Evolutionary conservation across 2,888 invertebrate species (phyloP).

Genomic region (Himalopsyche anomala): DNA sequence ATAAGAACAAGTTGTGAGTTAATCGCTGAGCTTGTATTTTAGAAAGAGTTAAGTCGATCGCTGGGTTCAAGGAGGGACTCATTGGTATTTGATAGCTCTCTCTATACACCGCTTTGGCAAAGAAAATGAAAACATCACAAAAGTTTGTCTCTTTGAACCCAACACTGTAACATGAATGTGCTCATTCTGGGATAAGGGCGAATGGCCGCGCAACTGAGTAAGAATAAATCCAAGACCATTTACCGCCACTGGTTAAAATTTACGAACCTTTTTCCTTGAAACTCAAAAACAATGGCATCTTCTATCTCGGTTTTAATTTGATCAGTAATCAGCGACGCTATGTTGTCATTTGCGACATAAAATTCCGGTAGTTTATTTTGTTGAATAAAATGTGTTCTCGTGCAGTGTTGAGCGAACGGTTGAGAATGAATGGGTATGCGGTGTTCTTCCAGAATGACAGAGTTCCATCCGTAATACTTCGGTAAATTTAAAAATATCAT

Average conservation of each 20-base stretch:
- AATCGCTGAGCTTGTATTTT: too few species aligned
- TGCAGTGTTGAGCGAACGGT: conserved; percentile 84
- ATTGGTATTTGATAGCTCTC: background rate
- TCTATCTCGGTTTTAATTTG: conserved; percentile 79
- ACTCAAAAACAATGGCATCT: conserved; percentile 81
- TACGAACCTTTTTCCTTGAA: conserved; percentile 77
- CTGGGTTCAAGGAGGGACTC: background rate
- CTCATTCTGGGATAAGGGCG: background rate
- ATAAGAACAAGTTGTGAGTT: too few species aligned
- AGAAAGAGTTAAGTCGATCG: background rate
- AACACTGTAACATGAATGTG: background rate
- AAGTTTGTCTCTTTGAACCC: background rate
- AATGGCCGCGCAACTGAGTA: background rate
- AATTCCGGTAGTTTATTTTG: conserved; percentile 78
- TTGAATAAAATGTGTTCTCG: conserved; percentile 84
- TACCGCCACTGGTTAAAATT: background rate
- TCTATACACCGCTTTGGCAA: conserved; percentile 28
- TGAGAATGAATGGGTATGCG: conserved; percentile 82
- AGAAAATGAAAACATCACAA: conserved; percentile 16
- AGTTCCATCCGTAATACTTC: conserved; percentile 86
- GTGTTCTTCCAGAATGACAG: conserved; percentile 79
- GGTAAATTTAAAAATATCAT: conserved; percentile 89
- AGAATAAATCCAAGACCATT: background rate
- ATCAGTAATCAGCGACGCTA: conserved; percentile 74
- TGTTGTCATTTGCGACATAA: conserved; percentile 75